Conservation (phyloP, 2,113 vertebrate species). For the Brachyhypopomus occidentalis region DNA sequence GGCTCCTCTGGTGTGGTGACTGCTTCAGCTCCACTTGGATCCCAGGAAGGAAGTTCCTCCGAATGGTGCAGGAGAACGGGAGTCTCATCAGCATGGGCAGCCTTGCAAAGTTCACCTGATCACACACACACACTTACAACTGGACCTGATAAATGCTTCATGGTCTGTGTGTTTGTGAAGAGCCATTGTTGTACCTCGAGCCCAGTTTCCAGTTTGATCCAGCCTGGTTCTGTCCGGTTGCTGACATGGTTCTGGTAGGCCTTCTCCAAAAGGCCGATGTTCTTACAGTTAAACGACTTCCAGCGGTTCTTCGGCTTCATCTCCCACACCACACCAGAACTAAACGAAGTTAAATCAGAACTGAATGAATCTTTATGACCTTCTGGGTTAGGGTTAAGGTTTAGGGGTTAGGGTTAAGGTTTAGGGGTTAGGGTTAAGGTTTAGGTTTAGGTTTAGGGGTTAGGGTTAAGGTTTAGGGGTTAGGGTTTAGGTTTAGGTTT, state of each 20-base stretch:
- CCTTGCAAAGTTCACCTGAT: slow-evolving; percentile 85
- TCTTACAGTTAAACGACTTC: slow-evolving; percentile 92
- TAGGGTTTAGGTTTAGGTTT: no score
- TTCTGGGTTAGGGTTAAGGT: no score
- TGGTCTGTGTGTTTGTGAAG: background rate
- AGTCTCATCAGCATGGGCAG: slow-evolving; percentile 86
- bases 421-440: no score
- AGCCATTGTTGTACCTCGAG: slow-evolving; percentile 78
- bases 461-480: no score
- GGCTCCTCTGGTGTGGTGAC: slow-evolving; percentile 88
- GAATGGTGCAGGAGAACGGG: slow-evolving; percentile 79
- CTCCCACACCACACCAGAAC: slow-evolving; percentile 96
- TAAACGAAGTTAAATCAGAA: slow-evolving; percentile 54
- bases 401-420: no score
- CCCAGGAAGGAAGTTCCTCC: slow-evolving; percentile 90
- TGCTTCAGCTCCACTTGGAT: slow-evolving; percentile 94
- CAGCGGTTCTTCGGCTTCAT: slow-evolving; percentile 88
- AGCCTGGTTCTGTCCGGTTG: slow-evolving; percentile 62
- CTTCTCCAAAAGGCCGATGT: slow-evolving; percentile 87
- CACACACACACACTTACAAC: slow-evolving; percentile 14
- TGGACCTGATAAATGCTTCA: no score
- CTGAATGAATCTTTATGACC: no score
- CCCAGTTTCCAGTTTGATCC: slow-evolving; percentile 83
- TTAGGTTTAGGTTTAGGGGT: no score
- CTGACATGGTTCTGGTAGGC: slow-evolving; percentile 79